phyloP scores from a whole-genome alignment of 2,888 invertebrate species.

The Pandemis heparana region DNA sequence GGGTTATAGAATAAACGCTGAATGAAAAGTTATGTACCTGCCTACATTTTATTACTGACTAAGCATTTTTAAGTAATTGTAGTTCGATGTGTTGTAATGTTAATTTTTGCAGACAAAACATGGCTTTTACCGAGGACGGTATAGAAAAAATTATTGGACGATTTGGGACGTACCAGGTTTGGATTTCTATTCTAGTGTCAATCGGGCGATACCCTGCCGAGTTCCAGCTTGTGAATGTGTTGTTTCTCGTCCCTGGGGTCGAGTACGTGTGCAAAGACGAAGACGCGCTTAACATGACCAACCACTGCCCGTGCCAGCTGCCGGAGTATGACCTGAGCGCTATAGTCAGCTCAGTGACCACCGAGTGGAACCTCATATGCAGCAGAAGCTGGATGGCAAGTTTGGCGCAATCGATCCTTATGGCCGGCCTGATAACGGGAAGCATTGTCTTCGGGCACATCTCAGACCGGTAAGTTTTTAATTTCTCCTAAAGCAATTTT shows the following conservation, averaged over 20 bases:
- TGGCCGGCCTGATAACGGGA: conserved; percentile 84
- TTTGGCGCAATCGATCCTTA: conserved; percentile 83
- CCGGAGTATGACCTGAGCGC: conserved; percentile 83
- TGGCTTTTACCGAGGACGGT: conserved; percentile 55
- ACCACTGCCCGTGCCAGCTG: conserved; percentile 72
- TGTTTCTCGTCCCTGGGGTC: conserved; percentile 83
- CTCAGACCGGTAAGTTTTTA: conserved; percentile 72
- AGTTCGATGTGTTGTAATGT: too few relatives aligned
- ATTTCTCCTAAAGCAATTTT: neutral
- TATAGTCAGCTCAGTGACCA: conserved; percentile 85
- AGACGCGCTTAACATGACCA: conserved; percentile 64
- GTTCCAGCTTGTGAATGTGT: conserved; percentile 84
- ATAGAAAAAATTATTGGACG: conserved; percentile 81
- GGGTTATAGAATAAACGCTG: neutral
- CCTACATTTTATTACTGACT: too few relatives aligned
- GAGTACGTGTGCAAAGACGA: conserved; percentile 78
- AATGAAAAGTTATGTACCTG: neutral
- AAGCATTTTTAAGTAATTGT: neutral
- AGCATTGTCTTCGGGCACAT: conserved; percentile 83
- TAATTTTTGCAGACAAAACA: conserved; percentile 33
- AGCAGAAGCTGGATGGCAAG: conserved; percentile 82
- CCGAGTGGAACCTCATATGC: conserved; percentile 87
- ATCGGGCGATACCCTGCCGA: conserved; percentile 85
- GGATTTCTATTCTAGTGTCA: conserved; percentile 78
- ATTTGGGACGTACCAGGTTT: conserved; percentile 84